Conservation (phyloP, 2,888 invertebrate species). For the Catocala sponsa region DNA sequence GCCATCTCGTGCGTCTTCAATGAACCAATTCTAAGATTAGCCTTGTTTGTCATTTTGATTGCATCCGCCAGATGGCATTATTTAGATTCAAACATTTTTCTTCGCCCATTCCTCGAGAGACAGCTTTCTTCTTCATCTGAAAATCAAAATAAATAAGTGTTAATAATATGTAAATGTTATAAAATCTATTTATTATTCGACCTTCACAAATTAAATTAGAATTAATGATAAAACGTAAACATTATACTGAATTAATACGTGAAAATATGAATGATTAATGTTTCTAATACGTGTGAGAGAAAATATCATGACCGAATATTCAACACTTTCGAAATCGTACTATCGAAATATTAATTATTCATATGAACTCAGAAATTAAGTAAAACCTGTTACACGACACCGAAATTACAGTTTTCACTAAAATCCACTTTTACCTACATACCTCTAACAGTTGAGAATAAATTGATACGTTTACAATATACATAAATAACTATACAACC, state of each 20-base stretch:
- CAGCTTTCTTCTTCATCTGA: slow-evolving; percentile 54
- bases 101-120: slow-evolving; percentile 41
- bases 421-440: slow-evolving; percentile 53
- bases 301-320: slow-evolving; percentile 52
- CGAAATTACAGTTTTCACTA: slow-evolving; percentile 50
- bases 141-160: slow-evolving; percentile 34
- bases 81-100: slow-evolving; percentile 30
- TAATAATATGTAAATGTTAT: background rate
- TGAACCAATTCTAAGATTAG: slow-evolving; percentile 40
- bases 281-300: slow-evolving; percentile 45
- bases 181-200: slow-evolving; percentile 5
- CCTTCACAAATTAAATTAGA: slow-evolving; percentile 16
- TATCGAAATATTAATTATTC: slow-evolving; percentile 58
- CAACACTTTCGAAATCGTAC: slow-evolving; percentile 59
- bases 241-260: slow-evolving; percentile 14
- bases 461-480: slow-evolving; percentile 36
- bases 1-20: slow-evolving; percentile 66
- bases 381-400: slow-evolving; percentile 54
- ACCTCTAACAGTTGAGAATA: slow-evolving; percentile 32
- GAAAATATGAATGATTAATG: slow-evolving; percentile 39
- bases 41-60: slow-evolving; percentile 55
- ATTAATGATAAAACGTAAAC: background rate
- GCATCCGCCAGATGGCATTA: slow-evolving; percentile 56
- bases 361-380: slow-evolving; percentile 53
- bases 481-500: slow-evolving; percentile 23